Evolutionary conservation across 2,797 vertebrate genomes (phyloP).

Genomic region (Alauda arvensis): DNA sequence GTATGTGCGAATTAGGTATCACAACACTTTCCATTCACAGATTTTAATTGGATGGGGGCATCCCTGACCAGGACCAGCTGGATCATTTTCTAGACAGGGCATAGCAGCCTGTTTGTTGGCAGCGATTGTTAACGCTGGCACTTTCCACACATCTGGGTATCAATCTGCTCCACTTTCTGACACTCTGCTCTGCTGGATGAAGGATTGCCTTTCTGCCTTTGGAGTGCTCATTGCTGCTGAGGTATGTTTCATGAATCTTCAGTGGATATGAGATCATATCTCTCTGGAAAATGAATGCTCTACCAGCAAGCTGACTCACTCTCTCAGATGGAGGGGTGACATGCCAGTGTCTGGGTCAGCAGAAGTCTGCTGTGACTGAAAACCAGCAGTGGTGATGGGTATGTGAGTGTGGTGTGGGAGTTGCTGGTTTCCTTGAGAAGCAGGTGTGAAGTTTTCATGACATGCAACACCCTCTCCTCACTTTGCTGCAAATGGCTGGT

Average conservation of each 20-base stretch:
- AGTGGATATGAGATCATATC: neutral
- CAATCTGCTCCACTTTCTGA: neutral
- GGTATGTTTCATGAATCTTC: neutral
- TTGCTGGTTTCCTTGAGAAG: neutral
- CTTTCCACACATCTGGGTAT: neutral
- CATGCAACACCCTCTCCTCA: neutral
- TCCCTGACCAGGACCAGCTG: neutral
- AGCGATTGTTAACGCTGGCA: neutral
- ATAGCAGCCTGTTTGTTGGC: neutral
- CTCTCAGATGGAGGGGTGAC: neutral
- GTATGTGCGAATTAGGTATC: neutral
- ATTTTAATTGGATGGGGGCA: neutral
- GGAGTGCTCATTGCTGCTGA: neutral
- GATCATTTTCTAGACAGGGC: neutral
- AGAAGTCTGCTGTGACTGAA: neutral
- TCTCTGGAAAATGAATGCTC: neutral
- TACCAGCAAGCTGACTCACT: neutral
- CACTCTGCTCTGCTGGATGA: neutral
- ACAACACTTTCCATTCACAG: neutral
- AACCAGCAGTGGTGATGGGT: neutral
- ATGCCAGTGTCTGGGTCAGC: neutral
- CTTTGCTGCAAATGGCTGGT: neutral
- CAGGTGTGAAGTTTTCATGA: neutral
- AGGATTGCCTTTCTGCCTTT: neutral
- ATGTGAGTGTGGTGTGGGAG: fast-evolving